A percentile compares a stretch with the other conserved stretches of the same genome.
These are phyloP conservation scores for Brachylomia viminalis DNA, from an alignment of 2,888 invertebrate genomes.

Conservation along the genomic window DNA sequence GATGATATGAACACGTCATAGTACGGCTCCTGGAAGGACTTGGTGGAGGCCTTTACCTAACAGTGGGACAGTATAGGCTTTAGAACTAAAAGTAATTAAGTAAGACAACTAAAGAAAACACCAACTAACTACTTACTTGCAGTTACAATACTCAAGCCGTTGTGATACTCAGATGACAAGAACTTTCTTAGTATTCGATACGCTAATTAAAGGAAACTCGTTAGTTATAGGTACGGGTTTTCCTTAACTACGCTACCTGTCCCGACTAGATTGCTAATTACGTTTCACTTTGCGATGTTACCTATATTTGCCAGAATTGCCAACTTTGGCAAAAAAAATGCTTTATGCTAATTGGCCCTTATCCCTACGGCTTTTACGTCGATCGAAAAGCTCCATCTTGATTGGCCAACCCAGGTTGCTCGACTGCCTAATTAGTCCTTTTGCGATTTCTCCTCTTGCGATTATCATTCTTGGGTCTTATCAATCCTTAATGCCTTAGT, in stretches of 20 bases:
- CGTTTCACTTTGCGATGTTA: constrained; percentile 19
- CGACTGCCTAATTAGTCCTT: constrained; percentile 11
- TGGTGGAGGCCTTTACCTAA: no score
- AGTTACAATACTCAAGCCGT: background rate
- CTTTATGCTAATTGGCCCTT: constrained; percentile 15
- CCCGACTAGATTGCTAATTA: constrained; percentile 28
- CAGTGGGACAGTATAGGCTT: no score
- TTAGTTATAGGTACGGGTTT: constrained; percentile 8
- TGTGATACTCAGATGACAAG: background rate
- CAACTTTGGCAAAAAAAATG: constrained; percentile 24
- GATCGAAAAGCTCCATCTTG: constrained; percentile 1
- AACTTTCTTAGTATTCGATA: constrained; percentile 22
- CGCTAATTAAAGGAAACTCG: constrained; percentile 39
- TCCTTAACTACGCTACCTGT: constrained; percentile 15
- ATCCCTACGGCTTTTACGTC: constrained; percentile 13
- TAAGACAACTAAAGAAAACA: constrained; percentile 2
- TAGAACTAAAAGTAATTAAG: background rate
- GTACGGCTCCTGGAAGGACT: no score
- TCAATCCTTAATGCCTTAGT: background rate
- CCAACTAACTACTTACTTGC: background rate
- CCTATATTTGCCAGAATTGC: background rate
- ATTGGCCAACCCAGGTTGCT: constrained; percentile 15
- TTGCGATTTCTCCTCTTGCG: background rate
- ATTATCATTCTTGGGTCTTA: background rate
- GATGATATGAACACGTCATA: no score